Base-by-base conservation (phyloP, 1,140 invertebrate genomes). In the Anadara kagoshimensis region DNA sequence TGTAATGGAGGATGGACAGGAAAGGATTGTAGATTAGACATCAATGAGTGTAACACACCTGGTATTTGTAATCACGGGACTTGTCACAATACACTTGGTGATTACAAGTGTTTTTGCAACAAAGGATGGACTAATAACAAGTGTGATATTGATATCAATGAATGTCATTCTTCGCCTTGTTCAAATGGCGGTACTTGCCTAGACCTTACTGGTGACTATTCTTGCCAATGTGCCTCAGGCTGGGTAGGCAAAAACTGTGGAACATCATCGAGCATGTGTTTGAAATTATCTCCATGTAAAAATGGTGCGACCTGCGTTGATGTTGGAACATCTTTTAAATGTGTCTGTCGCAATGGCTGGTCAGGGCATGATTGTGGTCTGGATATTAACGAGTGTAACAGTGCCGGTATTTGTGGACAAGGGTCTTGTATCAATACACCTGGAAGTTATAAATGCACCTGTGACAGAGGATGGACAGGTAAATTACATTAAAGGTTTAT, bases 251-350 rank as follows among this genome's bases (percentile, higher is more conserved):
- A 0, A 24, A 41, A 26, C 11, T 78, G 76, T 69, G 57, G 58
- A 47, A 36, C 54, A 14, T 59, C 75, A 53, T 36, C 29, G 7
- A 36, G 7, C 7, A 53, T 75, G 73, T 80, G 78, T 36, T 36
- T 7, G 7, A 94, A 94, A 10, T 93, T 93, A 80, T 96, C 96
- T 0, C 98, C 97, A 83, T 93, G 96, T 82, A 98, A 98, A 58
- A 76, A 78, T 68, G 77, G 71, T 14, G 73, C 49, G 0, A 69
- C 49, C 2, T 83, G 79, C 57, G 49, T 62, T n/a, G 78, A 81
- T 16, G 14, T 44, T 16, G 44, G 59, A 24, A 75, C 75, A 20
- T n/a, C 68, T 20, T 81, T 78, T 69, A 29, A 54, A 3, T 82
- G 81, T 59, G n/a, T 45, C 11, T 82, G 81, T 63, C 51, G 51